Conservation (phyloP, 2,113 vertebrate species). For the Etia nguti region DNA sequence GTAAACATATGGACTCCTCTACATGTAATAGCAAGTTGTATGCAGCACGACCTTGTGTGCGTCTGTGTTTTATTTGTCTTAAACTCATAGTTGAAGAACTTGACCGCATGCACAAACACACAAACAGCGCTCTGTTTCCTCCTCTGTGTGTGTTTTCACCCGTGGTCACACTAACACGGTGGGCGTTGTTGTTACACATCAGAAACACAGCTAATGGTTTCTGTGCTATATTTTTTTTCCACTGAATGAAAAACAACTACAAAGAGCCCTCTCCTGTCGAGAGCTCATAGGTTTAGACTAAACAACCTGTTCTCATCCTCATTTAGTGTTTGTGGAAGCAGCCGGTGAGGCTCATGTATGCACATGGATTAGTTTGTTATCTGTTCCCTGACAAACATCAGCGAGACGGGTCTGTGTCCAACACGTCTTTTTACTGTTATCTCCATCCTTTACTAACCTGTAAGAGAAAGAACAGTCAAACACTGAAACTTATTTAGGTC, state of each 20-base stretch:
- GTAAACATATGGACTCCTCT: background rate
- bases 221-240: background rate
- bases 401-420: background rate
- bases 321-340: background rate
- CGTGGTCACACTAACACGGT: background rate
- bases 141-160: background rate
- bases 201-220: background rate
- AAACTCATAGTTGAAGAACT: background rate
- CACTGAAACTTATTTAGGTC: background rate
- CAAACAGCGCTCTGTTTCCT: background rate
- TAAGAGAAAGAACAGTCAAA: background rate
- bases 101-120: background rate
- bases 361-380: background rate
- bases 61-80: background rate
- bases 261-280: too few relatives aligned
- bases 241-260: background rate
- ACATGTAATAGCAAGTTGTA: background rate
- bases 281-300: background rate
- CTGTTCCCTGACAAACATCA: background rate
- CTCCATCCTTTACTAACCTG: background rate
- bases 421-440: background rate
- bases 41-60: background rate
- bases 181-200: background rate
- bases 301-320: background rate
- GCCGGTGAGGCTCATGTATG: background rate